Evolutionary conservation across 1,140 invertebrate genomes (phyloP).

Genomic region (Drosophila murphyi): DNA sequence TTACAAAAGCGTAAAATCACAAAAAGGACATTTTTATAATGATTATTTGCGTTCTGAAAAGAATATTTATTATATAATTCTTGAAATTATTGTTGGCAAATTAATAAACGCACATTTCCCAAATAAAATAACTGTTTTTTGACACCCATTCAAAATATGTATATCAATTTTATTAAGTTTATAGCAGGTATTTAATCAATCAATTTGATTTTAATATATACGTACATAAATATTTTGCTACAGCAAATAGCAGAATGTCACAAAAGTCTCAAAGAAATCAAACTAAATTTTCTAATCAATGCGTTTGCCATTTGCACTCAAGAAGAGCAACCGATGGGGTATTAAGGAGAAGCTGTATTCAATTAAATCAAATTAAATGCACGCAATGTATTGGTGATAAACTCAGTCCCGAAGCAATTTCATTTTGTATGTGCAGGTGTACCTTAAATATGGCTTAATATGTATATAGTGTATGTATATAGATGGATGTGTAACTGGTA

Average conservation of each 20-base stretch:
- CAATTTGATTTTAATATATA: neutral
- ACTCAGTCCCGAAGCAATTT: neutral
- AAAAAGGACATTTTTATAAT: neutral
- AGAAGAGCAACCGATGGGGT: neutral
- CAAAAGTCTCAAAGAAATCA: neutral
- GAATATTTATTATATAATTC: neutral
- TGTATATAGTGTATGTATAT: neutral
- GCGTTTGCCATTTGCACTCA: neutral
- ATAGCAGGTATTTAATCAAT: neutral
- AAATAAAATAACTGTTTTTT: no score
- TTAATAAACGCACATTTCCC: no score
- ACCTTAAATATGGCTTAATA: constrained; percentile 4
- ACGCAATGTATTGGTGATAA: constrained; percentile 8
- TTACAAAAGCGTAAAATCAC: neutral
- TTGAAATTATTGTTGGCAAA: no score
- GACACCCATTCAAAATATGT: no score
- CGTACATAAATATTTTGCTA: neutral
- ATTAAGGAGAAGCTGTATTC: neutral
- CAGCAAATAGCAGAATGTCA: neutral
- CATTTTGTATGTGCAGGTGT: neutral
- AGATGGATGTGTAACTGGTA: neutral
- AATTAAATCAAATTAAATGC: constrained; percentile 11
- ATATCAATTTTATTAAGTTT: no score
- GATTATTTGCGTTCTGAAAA: neutral
- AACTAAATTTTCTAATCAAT: neutral